Evolutionary conservation across 2,797 vertebrate species (phyloP), one percentile per base, ranked within the genome.

Genomic region (Siniperca scherzeri): DNA sequence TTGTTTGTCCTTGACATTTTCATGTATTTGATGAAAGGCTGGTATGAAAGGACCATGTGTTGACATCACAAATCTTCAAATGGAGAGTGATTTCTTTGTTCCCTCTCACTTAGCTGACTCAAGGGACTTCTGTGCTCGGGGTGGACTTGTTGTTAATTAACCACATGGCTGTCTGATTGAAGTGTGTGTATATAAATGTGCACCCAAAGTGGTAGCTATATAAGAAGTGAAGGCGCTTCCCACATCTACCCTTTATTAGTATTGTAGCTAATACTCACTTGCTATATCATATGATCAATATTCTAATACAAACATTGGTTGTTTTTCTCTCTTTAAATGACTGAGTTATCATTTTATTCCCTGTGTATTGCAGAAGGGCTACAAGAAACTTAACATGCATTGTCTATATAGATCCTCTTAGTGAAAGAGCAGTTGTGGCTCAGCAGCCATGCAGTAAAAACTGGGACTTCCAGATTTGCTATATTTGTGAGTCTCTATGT

Each of bases 1-100:
- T 85, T 87, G 80, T 89, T 88, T 92, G 91, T 89, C 91, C 91
- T 93, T 93, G 93, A 92, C 86, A 88, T 91, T 91, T 86, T 76
- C 84, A 84, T 89, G 87, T 81, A 56, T 82, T 81, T 85, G 85
- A 92, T 92, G 82, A 94, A 93, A 93, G 81, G 87, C 75, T 77
- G 64, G 46, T 80, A 81, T 92, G 75, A 90, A 93, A 89, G 80
- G 76, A 70, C 86, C 74, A 84, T 87, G 90, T 90, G 82, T 88
- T 91, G 88, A 85, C 86, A 88, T 91, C 85, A 81, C 76, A 90
- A 79, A 92, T 91, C 86, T 90, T 93, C 81, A 91, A 89, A 90
- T 87, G 79, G 77, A 42, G 53, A 85, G 82, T 60, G 62, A 72
- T 74, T 90, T 90, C 86, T 93, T 92, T 94, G 87, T 93, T 91